A percentile compares a stretch with the other conserved stretches of the same genome.
phyloP scores from a whole-genome alignment of 2,888 invertebrate genomes.

The Chloroclysta siterata region DNA sequence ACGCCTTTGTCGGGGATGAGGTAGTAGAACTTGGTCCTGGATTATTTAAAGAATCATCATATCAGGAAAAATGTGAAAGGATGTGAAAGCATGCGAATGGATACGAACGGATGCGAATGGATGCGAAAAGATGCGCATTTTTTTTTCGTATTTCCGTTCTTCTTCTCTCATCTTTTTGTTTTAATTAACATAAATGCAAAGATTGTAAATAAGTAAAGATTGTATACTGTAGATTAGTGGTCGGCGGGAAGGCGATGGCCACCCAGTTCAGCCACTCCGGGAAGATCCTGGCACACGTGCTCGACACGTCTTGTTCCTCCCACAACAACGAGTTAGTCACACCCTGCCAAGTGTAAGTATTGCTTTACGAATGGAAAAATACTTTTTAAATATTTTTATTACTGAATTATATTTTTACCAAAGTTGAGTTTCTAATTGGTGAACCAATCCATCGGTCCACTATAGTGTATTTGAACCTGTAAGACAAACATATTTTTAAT shows the following conservation, averaged over 20 bases:
- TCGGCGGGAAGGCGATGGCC: conserved; percentile 69
- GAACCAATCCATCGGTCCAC: conserved; percentile 74
- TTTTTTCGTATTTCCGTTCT: too few species aligned
- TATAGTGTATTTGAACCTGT: conserved; percentile 72
- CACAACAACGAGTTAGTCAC: conserved; percentile 71
- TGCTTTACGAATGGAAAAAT: not conserved
- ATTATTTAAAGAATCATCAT: not conserved
- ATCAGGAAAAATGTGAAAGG: too few species aligned
- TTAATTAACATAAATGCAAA: not conserved
- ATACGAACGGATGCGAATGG: too few species aligned
- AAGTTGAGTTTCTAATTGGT: conserved; percentile 65
- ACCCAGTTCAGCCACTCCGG: conserved; percentile 73
- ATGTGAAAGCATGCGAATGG: too few species aligned
- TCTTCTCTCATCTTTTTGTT: too few species aligned
- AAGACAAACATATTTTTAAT: conserved; percentile 11
- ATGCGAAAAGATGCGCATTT: too few species aligned
- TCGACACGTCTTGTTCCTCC: conserved; percentile 73
- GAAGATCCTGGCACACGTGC: conserved; percentile 68
- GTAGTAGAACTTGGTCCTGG: conserved; percentile 76
- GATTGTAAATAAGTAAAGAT: not conserved
- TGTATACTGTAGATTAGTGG: conserved; percentile 65
- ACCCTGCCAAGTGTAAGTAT: conserved; percentile 51
- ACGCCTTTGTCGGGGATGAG: conserved; percentile 69
- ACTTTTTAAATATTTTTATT: not conserved
- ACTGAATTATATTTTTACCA: conserved; percentile 50